Evolutionary conservation across 2,113 vertebrate genomes (phyloP).

Genomic region (Solenodon paradoxus): DNA sequence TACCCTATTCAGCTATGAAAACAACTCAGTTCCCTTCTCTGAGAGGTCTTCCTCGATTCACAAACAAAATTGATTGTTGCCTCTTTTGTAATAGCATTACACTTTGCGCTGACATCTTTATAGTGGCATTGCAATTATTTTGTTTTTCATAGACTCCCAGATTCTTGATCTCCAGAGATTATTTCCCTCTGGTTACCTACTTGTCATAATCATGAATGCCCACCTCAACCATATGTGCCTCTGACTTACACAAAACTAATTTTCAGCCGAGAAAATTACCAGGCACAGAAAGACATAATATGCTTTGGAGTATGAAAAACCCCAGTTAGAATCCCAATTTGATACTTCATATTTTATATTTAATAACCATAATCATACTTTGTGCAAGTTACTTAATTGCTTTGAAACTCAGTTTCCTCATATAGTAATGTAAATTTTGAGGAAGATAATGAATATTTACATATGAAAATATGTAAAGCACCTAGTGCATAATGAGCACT

Average conservation of each 20-base stretch:
- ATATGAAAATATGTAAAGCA: background rate
- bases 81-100: background rate
- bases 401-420: conserved; percentile 3
- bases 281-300: background rate
- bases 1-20: background rate
- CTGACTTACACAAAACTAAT: background rate
- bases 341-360: too few species aligned
- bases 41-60: background rate
- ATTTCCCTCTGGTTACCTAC: background rate
- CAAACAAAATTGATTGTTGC: conserved; percentile 9
- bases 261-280: background rate
- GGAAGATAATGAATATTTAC: background rate
- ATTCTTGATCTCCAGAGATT: background rate
- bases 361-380: background rate
- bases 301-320: background rate
- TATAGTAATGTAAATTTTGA: background rate
- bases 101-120: conserved; percentile 9
- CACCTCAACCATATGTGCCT: background rate
- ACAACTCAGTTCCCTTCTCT: conserved; percentile 1
- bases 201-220: background rate
- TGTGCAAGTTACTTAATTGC: background rate
- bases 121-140: background rate
- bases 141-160: background rate
- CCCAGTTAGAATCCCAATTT: background rate
- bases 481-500: background rate